These are phyloP conservation scores for Andrena cerasifolii DNA, from an alignment of 1,140 invertebrate genomes.

Conservation along the genomic window DNA sequence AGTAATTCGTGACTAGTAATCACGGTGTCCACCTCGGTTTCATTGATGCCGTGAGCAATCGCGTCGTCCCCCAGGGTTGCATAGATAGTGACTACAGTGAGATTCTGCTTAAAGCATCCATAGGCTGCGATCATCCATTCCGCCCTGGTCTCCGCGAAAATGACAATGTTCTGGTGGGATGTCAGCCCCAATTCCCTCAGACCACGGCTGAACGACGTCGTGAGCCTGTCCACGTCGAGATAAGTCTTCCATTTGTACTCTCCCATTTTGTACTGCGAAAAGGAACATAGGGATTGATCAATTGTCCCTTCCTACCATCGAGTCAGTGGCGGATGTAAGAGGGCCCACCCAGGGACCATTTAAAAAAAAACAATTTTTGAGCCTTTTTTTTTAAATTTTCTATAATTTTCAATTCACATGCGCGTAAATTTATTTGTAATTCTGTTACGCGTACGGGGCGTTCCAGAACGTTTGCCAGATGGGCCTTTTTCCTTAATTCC, in stretches of 20 bases:
- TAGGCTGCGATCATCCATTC: constrained; percentile 99
- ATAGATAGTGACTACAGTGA: constrained; percentile 96
- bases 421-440: no score
- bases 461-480: no score
- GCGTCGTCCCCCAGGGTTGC: constrained; percentile 98
- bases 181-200: constrained; percentile 87
- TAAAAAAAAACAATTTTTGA: not conserved
- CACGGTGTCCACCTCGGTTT: constrained; percentile 95
- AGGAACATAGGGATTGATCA: no score
- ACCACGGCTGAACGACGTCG: constrained; percentile 90
- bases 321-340: no score
- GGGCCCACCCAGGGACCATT: not conserved
- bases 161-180: constrained; percentile 90
- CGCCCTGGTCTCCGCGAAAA: constrained; percentile 98
- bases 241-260: constrained; percentile 96
- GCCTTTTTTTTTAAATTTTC: not conserved
- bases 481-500: no score
- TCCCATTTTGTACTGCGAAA: constrained; percentile 92
- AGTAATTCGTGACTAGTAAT: constrained; percentile 95
- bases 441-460: no score
- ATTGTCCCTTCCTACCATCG: no score
- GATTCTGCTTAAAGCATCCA: constrained; percentile 95
- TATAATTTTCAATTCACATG: no score
- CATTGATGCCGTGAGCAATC: constrained; percentile 96
- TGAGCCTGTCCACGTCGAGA: constrained; percentile 89